phyloP scores from a whole-genome alignment of 1,140 invertebrate genomes.

The Platyscapa corneri region DNA sequence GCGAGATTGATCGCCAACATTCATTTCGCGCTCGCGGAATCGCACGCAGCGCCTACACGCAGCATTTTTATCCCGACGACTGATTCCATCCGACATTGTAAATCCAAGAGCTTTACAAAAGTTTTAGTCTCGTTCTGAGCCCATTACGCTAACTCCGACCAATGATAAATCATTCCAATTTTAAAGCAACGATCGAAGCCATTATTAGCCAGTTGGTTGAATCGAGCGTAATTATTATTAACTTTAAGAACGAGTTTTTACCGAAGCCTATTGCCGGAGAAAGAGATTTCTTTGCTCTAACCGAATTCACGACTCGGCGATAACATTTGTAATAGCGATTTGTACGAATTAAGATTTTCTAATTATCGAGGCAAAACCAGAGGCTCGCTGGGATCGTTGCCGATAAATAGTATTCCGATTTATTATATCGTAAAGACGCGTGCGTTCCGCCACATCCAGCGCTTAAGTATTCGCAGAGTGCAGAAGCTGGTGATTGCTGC shows the following conservation, averaged over 20 bases:
- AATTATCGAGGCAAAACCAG: background rate
- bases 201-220: background rate
- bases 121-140: background rate
- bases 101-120: background rate
- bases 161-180: background rate
- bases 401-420: background rate
- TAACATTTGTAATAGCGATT: background rate
- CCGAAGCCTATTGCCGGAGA: background rate
- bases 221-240: background rate
- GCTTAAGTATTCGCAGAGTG: background rate
- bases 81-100: background rate
- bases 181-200: background rate
- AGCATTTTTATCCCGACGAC: background rate
- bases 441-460: background rate
- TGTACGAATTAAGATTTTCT: background rate
- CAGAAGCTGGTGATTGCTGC: background rate
- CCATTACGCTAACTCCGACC: background rate
- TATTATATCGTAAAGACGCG: background rate
- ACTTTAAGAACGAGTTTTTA: background rate
- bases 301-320: background rate
- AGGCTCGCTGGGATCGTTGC: background rate
- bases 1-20: slow-evolving; percentile 24
- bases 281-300: background rate
- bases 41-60: background rate
- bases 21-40: background rate